Conservation (phyloP, 2,888 invertebrate species). For the Nephrotoma guestfalica region DNA sequence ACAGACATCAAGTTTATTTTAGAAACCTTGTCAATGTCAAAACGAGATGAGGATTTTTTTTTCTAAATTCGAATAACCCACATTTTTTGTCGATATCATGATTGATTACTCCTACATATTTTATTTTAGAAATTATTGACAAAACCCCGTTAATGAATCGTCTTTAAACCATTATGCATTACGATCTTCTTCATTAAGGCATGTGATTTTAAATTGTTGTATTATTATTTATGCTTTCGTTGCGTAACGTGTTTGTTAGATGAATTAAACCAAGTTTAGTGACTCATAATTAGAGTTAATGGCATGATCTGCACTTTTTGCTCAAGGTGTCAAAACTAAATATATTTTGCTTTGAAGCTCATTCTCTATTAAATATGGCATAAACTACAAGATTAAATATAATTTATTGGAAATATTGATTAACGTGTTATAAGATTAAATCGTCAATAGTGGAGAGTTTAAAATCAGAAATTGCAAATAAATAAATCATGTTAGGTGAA, state of each 20-base stretch:
- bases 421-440: too few relatives aligned
- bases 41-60: background rate
- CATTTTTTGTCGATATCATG: background rate
- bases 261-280: background rate
- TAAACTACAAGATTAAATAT: too few relatives aligned
- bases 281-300: background rate
- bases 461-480: too few relatives aligned
- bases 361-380: too few relatives aligned
- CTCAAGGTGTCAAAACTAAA: background rate
- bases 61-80: background rate
- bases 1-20: background rate
- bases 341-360: background rate
- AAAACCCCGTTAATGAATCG: background rate
- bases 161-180: background rate
- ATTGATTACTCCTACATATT: background rate
- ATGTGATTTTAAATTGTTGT: background rate
- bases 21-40: background rate
- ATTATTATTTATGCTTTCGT: background rate
- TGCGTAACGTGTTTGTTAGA: background rate
- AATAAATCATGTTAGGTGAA: too few relatives aligned
- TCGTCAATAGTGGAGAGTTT: too few relatives aligned
- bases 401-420: too few relatives aligned
- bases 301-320: background rate
- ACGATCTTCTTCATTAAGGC: background rate
- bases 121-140: background rate